Conservation (phyloP, 2,797 vertebrate genomes). For the Alauda arvensis region DNA sequence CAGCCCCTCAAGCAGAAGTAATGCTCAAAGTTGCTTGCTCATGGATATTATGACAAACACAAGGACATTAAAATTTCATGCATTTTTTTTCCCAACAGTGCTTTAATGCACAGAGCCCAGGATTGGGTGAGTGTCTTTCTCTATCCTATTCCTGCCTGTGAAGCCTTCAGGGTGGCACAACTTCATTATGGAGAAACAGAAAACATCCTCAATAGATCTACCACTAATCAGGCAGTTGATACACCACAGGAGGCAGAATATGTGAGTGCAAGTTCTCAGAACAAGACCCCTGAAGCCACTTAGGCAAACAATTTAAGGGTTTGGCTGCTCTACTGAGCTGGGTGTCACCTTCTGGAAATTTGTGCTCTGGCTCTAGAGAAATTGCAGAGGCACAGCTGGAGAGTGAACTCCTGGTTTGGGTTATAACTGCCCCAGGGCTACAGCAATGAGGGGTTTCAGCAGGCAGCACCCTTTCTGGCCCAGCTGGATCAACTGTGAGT, state of each 20-base stretch:
- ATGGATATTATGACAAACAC: not conserved
- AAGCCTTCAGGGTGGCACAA: not conserved
- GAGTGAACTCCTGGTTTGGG: not conserved
- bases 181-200: not conserved
- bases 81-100: not conserved
- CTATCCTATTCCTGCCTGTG: not conserved
- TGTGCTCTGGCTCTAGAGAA: not conserved
- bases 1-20: not conserved
- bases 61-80: not conserved
- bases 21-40: not conserved
- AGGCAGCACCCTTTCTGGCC: not conserved
- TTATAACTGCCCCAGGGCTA: not conserved
- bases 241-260: not conserved
- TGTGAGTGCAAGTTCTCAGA: not conserved
- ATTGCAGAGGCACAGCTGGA: not conserved
- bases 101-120: not conserved
- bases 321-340: not conserved
- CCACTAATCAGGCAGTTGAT: not conserved
- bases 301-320: not conserved
- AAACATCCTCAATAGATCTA: not conserved
- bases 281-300: not conserved
- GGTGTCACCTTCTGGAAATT: not conserved
- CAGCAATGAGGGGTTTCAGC: not conserved
- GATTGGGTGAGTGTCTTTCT: not conserved
- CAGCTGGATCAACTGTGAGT: not conserved